Evolutionary conservation across 1,140 invertebrate species (phyloP).

Genomic region (Megathymus violae): DNA sequence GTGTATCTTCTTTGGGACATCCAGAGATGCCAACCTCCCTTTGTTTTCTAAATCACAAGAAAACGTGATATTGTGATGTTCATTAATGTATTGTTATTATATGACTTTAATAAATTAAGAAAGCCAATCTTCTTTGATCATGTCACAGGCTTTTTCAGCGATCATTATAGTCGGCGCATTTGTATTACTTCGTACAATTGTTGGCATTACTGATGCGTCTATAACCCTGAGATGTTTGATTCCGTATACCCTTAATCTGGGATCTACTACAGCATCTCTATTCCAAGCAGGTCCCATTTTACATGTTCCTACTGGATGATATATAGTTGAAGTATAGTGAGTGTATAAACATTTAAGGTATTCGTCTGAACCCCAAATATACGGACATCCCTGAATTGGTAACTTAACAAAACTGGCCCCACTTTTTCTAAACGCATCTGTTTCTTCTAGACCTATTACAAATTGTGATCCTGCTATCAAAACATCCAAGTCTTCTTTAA

Average conservation of each 20-base stretch:
- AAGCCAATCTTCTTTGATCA: constrained; percentile 83
- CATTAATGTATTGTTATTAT: too few relatives aligned
- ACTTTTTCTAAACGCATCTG: constrained; percentile 84
- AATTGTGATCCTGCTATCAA: constrained; percentile 85
- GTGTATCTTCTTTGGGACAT: too few relatives aligned
- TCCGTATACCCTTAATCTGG: constrained; percentile 87
- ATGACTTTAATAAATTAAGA: constrained; percentile 7
- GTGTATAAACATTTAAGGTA: constrained; percentile 88
- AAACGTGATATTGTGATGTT: too few relatives aligned
- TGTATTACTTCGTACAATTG: constrained; percentile 85
- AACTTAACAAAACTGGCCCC: constrained; percentile 83
- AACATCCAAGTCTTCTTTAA: constrained; percentile 85
- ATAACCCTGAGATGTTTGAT: constrained; percentile 87
- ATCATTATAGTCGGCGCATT: constrained; percentile 86
- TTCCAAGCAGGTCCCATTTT: constrained; percentile 92
- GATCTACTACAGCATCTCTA: constrained; percentile 88
- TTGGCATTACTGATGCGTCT: constrained; percentile 90
- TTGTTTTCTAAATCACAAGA: too few relatives aligned
- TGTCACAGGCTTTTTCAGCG: constrained; percentile 85
- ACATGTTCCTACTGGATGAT: constrained; percentile 91
- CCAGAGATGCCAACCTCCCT: too few relatives aligned
- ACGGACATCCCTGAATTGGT: constrained; percentile 79
- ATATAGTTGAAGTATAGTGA: constrained; percentile 88
- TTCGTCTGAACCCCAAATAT: constrained; percentile 85
- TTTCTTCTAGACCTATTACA: constrained; percentile 83